Evolutionary conservation across 2,797 vertebrate species (phyloP).

Genomic region (Leucoraja ocellata): DNA sequence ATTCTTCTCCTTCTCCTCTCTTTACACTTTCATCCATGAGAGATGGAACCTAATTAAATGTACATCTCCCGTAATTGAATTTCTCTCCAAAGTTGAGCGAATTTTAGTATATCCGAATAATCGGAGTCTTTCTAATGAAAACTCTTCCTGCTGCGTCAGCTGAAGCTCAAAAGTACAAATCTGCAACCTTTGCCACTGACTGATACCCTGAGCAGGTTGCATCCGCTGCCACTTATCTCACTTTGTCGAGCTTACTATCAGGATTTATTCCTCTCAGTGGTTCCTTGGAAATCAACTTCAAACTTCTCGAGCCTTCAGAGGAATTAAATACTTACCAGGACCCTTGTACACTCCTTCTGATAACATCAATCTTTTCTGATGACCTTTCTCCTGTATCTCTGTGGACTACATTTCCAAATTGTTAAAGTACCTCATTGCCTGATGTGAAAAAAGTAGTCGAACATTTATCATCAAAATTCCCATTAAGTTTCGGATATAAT

Average conservation of each 20-base stretch:
- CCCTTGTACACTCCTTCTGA: not conserved
- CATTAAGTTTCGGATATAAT: not conserved
- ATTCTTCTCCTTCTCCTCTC: not conserved
- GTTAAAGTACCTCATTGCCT: not conserved
- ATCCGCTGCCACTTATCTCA: not conserved
- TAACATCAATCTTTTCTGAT: not conserved
- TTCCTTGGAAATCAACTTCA: not conserved
- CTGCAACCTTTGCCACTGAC: not conserved
- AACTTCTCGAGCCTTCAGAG: not conserved
- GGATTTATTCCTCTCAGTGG: constrained; percentile 5
- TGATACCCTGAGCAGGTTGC: not conserved
- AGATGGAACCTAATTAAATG: not conserved
- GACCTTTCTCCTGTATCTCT: not conserved
- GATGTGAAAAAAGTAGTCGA: not conserved
- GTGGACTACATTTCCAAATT: not conserved
- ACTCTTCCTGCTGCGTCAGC: not conserved
- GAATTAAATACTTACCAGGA: not conserved
- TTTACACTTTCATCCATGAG: not conserved
- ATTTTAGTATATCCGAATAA: not conserved
- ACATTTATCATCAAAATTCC: not conserved
- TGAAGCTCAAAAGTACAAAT: not conserved
- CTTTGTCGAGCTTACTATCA: not conserved
- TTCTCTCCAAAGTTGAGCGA: not conserved
- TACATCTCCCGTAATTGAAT: not conserved
- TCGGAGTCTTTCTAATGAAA: not conserved